Conservation (phyloP, 2,888 invertebrate genomes). For the Eupithecia tripunctaria region DNA sequence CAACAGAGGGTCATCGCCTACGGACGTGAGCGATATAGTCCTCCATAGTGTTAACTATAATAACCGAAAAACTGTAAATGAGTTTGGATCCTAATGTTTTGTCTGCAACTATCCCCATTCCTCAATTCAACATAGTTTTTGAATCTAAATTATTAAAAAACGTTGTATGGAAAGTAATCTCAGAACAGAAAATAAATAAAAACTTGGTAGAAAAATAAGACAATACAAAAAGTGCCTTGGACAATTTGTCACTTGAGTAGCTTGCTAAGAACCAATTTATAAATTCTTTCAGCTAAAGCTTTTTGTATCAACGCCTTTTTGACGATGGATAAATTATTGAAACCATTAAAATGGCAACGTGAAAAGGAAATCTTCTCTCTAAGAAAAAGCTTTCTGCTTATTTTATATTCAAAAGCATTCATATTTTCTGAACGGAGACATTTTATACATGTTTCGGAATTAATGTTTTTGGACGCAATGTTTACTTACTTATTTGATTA, state of each 20-base stretch:
- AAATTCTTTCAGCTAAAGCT: constrained; percentile 29
- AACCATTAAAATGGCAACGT: constrained; percentile 17
- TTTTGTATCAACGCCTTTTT: constrained; percentile 34
- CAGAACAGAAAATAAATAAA: constrained; percentile 57
- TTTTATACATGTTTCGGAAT: neutral
- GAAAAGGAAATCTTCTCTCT: constrained; percentile 9
- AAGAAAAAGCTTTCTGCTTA: neutral
- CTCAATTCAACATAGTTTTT: too few species aligned
- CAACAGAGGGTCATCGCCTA: too few species aligned
- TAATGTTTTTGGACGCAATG: neutral
- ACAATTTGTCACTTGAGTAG: constrained; percentile 46
- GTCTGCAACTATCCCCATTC: too few species aligned
- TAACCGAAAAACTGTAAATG: too few species aligned
- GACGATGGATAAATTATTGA: constrained; percentile 14
- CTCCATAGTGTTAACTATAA: too few species aligned
- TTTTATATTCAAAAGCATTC: constrained; percentile 4
- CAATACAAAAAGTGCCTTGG: constrained; percentile 49
- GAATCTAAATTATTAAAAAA: too few species aligned
- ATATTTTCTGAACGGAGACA: neutral
- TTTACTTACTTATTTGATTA: too few species aligned
- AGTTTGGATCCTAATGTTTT: too few species aligned
- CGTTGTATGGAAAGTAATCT: constrained; percentile 2
- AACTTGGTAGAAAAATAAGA: constrained; percentile 52
- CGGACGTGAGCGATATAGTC: too few species aligned
- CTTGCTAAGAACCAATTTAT: constrained; percentile 35